A percentile compares a stretch with the other conserved stretches of the same genome.
Conservation (phyloP, 1,140 invertebrate genomes). For the Conus betulinus region DNA sequence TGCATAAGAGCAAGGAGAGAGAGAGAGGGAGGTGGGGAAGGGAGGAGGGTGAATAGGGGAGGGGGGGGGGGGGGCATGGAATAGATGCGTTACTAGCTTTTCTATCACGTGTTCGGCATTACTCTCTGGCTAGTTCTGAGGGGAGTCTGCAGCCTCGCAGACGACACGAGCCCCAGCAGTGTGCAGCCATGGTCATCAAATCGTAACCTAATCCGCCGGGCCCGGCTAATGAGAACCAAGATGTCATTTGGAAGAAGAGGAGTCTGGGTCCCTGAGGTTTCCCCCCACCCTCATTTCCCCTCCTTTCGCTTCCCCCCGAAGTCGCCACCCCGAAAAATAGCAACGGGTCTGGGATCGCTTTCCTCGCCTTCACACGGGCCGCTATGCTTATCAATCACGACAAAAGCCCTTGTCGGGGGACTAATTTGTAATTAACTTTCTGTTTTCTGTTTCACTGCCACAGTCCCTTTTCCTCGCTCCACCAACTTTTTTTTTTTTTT, state of each 20-base stretch:
- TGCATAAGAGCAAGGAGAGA: no score
- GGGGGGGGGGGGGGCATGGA: background rate
- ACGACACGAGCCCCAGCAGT: background rate
- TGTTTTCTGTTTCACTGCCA: constrained; percentile 27
- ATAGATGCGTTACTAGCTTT: background rate
- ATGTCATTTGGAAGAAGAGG: constrained; percentile 55
- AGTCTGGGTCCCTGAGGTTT: constrained; percentile 31
- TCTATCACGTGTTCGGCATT: background rate
- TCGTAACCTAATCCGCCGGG: constrained; percentile 56
- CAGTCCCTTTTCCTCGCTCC: background rate
- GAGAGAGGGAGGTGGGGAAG: no score
- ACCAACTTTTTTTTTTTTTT: background rate
- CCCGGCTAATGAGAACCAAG: constrained; percentile 51
- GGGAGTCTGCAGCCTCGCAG: background rate
- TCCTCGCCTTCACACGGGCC: constrained; percentile 19
- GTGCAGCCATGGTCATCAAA: constrained; percentile 49
- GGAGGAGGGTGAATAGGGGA: no score
- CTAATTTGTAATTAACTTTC: constrained; percentile 33
- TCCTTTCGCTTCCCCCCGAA: no score
- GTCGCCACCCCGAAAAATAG: constrained; percentile 16
- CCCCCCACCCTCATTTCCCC: background rate
- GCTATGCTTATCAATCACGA: constrained; percentile 31
- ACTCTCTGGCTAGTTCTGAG: background rate
- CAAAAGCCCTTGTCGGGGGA: constrained; percentile 30
- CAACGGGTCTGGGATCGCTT: constrained; percentile 36